These are phyloP conservation scores for Sarcophaga rosellei DNA, from an alignment of 2,888 invertebrate genomes.

Conservation along the genomic window DNA sequence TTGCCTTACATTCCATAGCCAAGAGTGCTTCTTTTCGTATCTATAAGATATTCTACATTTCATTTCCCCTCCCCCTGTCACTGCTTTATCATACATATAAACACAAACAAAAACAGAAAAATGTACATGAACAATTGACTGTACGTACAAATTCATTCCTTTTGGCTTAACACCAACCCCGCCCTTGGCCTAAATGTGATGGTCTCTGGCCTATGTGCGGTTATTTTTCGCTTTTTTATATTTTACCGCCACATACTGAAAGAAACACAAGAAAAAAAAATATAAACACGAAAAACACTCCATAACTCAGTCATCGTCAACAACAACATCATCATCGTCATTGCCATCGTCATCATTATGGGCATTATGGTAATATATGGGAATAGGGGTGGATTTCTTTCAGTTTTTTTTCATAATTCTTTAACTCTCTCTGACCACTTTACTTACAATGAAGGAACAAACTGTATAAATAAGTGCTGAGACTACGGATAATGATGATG, in stretches of 20 bases:
- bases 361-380: slow-evolving; percentile 45
- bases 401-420: slow-evolving; percentile 48
- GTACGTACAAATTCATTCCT: slow-evolving; percentile 59
- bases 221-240: slow-evolving; percentile 62
- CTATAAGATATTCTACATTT: slow-evolving; percentile 45
- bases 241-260: slow-evolving; percentile 39
- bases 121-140: slow-evolving; percentile 64
- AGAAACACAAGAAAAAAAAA: not conserved
- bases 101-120: slow-evolving; percentile 17
- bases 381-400: slow-evolving; percentile 61
- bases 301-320: slow-evolving; percentile 46
- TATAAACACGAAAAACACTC: slow-evolving; percentile 23
- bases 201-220: slow-evolving; percentile 67
- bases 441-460: slow-evolving; percentile 35
- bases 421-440: slow-evolving; percentile 68
- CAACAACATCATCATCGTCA: slow-evolving; percentile 34
- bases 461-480: slow-evolving; percentile 61
- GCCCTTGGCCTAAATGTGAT: slow-evolving; percentile 52
- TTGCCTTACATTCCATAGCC: not conserved
- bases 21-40: slow-evolving; percentile 7
- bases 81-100: slow-evolving; percentile 6
- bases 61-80: slow-evolving; percentile 10
- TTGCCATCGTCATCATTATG: slow-evolving; percentile 17
- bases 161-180: slow-evolving; percentile 61
- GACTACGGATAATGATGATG: slow-evolving; percentile 5